Conservation (phyloP, 1,140 invertebrate genomes). For the Micrasema minimum region DNA sequence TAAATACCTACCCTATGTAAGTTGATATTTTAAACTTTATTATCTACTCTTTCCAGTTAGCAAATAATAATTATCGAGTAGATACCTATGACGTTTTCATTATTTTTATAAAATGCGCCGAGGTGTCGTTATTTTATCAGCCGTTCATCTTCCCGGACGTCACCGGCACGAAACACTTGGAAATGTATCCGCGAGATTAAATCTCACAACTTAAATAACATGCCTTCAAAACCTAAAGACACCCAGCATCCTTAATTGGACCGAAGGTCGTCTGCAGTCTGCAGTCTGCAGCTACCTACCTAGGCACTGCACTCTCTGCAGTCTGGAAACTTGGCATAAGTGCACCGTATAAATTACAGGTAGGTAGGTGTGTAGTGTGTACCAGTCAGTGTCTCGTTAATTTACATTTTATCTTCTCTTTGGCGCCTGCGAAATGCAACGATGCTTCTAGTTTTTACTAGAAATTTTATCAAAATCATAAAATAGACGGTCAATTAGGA, state of each 20-base stretch:
- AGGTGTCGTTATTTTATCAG: background rate
- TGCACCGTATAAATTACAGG: too few relatives aligned
- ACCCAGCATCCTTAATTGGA: conserved; percentile 28
- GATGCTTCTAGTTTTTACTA: too few relatives aligned
- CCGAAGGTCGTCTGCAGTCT: conserved; percentile 17
- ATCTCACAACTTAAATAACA: conserved; percentile 29
- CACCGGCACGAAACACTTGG: conserved; percentile 10
- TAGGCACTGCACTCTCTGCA: background rate
- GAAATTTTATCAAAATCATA: too few relatives aligned
- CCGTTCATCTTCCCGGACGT: background rate
- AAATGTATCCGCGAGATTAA: conserved; percentile 22
- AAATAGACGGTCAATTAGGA: too few relatives aligned
- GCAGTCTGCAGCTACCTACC: background rate
- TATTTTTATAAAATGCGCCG: too few relatives aligned
- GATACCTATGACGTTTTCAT: too few relatives aligned
- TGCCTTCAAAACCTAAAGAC: conserved; percentile 26
- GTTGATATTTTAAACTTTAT: too few relatives aligned
- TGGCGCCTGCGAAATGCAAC: background rate
- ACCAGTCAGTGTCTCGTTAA: conserved; percentile 1
- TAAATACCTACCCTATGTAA: too few relatives aligned
- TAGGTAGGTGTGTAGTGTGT: background rate
- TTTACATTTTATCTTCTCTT: conserved; percentile 3
- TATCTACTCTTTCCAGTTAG: too few relatives aligned
- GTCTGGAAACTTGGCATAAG: background rate
- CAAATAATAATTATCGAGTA: too few relatives aligned